Evolutionary conservation across 2,797 vertebrate species (phyloP), one percentile per base, ranked within the genome.

Genomic region (Rhodeus uyekii): DNA sequence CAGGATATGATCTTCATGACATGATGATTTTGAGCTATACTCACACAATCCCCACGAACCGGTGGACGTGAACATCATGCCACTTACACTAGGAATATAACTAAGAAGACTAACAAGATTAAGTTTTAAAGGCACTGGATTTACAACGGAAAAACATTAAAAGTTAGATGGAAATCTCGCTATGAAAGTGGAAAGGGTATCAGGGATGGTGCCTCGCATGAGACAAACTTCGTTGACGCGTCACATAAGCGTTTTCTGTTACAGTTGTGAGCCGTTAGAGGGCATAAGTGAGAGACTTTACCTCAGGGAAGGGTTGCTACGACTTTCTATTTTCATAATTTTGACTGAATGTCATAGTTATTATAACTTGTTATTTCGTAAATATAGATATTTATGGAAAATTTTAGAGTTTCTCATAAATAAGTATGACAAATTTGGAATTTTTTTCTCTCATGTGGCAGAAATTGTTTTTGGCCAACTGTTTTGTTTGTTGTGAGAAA

Each of bases 41-140:
- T 94, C 89, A 95, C 94, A 95, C 22, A 95, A 90, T 85, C 94
- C 94, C 81, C 93, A 90, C 5, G 94, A 95, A 53, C 94, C 94
- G 12, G 93, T 94, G 84, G 91, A 91, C 85, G 92, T 93, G 78
- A 95, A 95, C 95, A 95, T 95, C 76, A 75, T 71, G 81, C 86
- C 76, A 0, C 42, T 44, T 48, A 50, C 50, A 55, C 55, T 12
- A 48, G 22, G 32, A 38, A 39, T 34, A 39, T 22, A 63, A 55
- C 24, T 19, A 76, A 14, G 75, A 75, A 34, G 27, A 13, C 6
- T 19, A 22, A 48, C 5, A 5, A 24, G 2, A 24, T 12, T 19
- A 14, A 12, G 60, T 76, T 29, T 36, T 53, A 65, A 84, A 74
- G 27, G 78, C 80, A 73, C 80, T 44, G 4, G 2, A 5, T 85